Base-by-base conservation (phyloP, 1,140 invertebrate species). In the Zaprionus gabonicus region DNA sequence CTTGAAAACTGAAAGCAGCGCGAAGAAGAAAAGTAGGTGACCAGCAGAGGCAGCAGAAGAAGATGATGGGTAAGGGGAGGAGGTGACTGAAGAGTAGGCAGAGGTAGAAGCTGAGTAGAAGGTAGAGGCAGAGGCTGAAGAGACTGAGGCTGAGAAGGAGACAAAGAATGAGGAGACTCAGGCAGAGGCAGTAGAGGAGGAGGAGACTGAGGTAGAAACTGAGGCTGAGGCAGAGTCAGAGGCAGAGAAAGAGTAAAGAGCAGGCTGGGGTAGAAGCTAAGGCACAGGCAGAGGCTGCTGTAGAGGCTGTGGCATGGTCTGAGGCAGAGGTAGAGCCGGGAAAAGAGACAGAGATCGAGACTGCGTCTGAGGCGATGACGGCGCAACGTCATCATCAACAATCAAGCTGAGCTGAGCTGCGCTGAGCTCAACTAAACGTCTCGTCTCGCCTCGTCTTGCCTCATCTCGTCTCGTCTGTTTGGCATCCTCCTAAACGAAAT, bases 1-100 rank as follows among this genome's bases (percentile, higher is more conserved):
- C 76, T 72, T 62, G 49, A 68, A 77, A 77, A 78, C 71, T 75
- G 76, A 90, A 90, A 91, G 86, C 86, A 72, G 27, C 59, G 36
- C 65, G 12, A 46, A 17, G 7, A 58, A 70, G 85, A 90, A 90
- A 90, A 90, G 86, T 90, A 90, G 85, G 85, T 90, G 85, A 90
- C 82, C 81, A 81, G 66, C 70, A 65, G 56, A 31, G 34, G 64
- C 28, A 62, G 38, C 0, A n/a, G 38, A 41, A n/a, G 15, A 41
- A n/a, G 15, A 7, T 17, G 15, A 34, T 17, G 56, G n/a, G 44
- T 23, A 12, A 41, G 17, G 38, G 23, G 34, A 4, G 20, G 51
- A 10, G n/a, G 34, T 5, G 41, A n/a, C 38, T n/a, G 15, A 17
- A 17, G 41, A n/a, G 13, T 5, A 6, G n/a, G 5, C 5, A 15